phyloP scores from a whole-genome alignment of 1,140 invertebrate species.

The Drosophila auraria region DNA sequence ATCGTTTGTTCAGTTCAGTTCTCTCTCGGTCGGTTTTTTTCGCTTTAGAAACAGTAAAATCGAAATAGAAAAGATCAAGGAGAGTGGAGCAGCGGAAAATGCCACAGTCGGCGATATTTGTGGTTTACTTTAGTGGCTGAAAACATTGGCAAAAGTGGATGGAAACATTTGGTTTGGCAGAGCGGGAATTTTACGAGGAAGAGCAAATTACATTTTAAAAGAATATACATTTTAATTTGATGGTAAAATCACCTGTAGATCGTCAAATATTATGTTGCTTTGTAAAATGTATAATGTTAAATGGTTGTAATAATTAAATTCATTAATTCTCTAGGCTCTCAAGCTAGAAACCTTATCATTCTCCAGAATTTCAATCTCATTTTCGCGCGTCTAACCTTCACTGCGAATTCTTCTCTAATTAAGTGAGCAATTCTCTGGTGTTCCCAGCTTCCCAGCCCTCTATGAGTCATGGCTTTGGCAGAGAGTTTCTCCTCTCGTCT shows the following conservation, averaged over 20 bases:
- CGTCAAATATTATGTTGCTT: background rate
- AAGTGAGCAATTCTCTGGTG: slow-evolving; percentile 28
- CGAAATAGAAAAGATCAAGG: slow-evolving; percentile 50
- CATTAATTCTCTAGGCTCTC: background rate
- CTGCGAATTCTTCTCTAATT: slow-evolving; percentile 46
- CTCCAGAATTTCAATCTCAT: slow-evolving; percentile 10
- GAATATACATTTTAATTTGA: background rate
- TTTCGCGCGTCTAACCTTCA: slow-evolving; percentile 17
- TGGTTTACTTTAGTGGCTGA: slow-evolving; percentile 40
- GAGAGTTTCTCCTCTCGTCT: slow-evolving; percentile 17
- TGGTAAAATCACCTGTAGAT: background rate
- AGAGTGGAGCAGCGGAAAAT: slow-evolving; percentile 25
- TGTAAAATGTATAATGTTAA: background rate
- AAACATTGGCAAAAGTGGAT: slow-evolving; percentile 20
- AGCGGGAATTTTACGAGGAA: background rate
- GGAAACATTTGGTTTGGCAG: slow-evolving; percentile 17
- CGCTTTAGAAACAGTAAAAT: slow-evolving; percentile 28
- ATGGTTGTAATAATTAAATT: background rate
- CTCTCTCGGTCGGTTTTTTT: slow-evolving; percentile 1
- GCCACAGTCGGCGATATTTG: slow-evolving; percentile 28
- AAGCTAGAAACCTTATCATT: slow-evolving; percentile 2
- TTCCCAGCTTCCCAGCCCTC: slow-evolving; percentile 23
- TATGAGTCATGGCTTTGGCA: slow-evolving; percentile 27
- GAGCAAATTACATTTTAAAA: slow-evolving; percentile 6
- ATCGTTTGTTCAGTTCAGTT: slow-evolving; percentile 44